Percentiles rank a stretch among this genome's conserved stretches.
phyloP scores from a whole-genome alignment of 2,113 vertebrate species.

The Chlorodrepanis virens region DNA sequence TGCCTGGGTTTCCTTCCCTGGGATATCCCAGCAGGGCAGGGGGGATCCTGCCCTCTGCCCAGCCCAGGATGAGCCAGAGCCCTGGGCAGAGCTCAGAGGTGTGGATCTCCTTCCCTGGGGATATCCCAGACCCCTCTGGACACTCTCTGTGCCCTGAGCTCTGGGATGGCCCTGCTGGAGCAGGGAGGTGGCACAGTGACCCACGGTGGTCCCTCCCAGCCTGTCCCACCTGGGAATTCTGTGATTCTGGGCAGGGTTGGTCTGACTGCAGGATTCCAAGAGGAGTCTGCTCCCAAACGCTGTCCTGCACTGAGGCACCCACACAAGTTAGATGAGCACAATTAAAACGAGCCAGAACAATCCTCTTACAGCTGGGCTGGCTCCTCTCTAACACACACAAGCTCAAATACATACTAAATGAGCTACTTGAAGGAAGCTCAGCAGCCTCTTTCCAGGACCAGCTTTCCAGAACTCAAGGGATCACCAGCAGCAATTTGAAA shows the following conservation, averaged over 20 bases:
- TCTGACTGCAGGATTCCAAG: neutral
- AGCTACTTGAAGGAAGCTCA: neutral
- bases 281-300: neutral
- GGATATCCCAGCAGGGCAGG: neutral
- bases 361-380: constrained; percentile 30
- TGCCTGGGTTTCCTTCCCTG: neutral
- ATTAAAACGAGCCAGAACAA: constrained; percentile 6
- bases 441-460: neutral
- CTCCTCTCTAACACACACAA: neutral
- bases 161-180: neutral
- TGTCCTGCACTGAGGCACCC: neutral
- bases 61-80: neutral
- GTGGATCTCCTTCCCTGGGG: neutral
- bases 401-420: constrained; percentile 4
- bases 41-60: no score
- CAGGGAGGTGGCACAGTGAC: neutral
- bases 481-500: neutral
- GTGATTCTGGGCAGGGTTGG: neutral
- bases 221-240: neutral
- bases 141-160: neutral
- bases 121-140: neutral
- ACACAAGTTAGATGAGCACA: neutral
- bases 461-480: neutral
- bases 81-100: neutral
- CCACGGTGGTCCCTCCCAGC: neutral